phyloP scores from a whole-genome alignment of 2,113 vertebrate species.

The Nanger granti region DNA sequence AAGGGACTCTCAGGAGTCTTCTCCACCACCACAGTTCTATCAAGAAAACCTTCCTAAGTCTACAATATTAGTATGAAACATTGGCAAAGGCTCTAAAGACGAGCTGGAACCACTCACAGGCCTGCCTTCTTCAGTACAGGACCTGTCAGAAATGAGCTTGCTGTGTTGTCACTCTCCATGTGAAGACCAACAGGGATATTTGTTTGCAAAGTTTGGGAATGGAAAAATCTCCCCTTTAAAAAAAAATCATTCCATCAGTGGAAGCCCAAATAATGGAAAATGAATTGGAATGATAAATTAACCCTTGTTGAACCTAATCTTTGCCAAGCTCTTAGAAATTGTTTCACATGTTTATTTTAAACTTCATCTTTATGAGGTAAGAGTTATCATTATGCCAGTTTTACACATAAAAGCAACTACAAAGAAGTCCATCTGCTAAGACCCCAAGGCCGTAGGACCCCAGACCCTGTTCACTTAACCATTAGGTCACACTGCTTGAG shows the following conservation, averaged over 20 bases:
- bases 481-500: not conserved
- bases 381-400: not conserved
- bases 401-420: not conserved
- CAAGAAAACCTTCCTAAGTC: not conserved
- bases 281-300: not conserved
- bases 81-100: not conserved
- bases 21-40: not conserved
- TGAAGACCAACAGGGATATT: not conserved
- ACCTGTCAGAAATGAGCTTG: not conserved
- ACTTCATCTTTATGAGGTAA: not conserved
- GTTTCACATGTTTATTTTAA: not conserved
- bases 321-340: not conserved
- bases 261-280: not conserved
- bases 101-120: not conserved
- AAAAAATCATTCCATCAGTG: not conserved
- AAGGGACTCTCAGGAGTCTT: too few species aligned
- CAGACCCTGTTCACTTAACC: not conserved
- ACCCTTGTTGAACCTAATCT: not conserved
- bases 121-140: not conserved
- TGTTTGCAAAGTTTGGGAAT: not conserved
- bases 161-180: not conserved
- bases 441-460: accelerated
- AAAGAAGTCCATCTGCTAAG: not conserved
- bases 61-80: not conserved
- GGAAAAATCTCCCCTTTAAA: not conserved